A percentile compares a stretch with the other conserved stretches of the same genome.
Conservation (phyloP, 1,140 invertebrate genomes). For the Pectinophora gossypiella region DNA sequence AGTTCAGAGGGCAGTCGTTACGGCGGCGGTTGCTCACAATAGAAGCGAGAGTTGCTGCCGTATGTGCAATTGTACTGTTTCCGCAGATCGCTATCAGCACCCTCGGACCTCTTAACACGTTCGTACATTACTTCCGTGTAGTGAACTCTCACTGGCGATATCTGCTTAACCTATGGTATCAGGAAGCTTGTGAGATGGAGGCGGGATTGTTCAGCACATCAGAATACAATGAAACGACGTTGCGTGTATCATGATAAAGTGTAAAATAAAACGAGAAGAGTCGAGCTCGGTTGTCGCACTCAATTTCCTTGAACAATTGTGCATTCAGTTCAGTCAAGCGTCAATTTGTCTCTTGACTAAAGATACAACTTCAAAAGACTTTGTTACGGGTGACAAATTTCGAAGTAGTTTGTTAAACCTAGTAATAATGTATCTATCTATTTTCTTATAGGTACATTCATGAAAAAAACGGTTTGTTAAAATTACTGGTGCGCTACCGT, state of each 20-base stretch:
- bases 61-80: conserved; percentile 25
- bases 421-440: no score
- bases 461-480: conserved; percentile 13
- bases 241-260: conserved; percentile 1
- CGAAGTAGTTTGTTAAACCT: no score
- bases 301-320: background rate
- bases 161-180: conserved; percentile 1
- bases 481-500: conserved; percentile 17
- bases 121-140: conserved; percentile 29
- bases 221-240: conserved; percentile 1
- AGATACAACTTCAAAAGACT: background rate
- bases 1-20: conserved; percentile 59
- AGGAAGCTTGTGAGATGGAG: background rate
- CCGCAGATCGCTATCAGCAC: conserved; percentile 50
- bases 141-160: conserved; percentile 17
- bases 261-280: background rate
- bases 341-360: background rate
- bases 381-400: no score
- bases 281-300: background rate
- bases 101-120: conserved; percentile 26
- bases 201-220: background rate
- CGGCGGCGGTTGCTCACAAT: conserved; percentile 49
- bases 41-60: conserved; percentile 53
- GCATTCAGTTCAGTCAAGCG: background rate
- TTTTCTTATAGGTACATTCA: no score